phyloP scores from a whole-genome alignment of 2,888 invertebrate species.

The Drosophila birchii region DNA sequence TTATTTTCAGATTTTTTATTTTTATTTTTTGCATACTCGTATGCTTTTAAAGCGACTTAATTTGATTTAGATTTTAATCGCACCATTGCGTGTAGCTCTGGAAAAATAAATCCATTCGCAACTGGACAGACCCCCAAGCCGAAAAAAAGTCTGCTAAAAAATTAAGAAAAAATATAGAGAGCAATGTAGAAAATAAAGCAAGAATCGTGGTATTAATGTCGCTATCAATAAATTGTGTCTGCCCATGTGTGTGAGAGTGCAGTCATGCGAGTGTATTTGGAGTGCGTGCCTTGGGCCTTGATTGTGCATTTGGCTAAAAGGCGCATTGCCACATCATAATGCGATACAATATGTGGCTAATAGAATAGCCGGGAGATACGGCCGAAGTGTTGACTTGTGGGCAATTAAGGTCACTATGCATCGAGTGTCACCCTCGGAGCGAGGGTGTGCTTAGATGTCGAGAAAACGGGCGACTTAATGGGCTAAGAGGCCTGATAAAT shows the following conservation, averaged over 20 bases:
- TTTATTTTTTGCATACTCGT: conserved; percentile 64
- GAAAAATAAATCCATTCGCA: conserved; percentile 66
- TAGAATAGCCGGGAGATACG: conserved; percentile 67
- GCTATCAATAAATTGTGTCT: conserved; percentile 76
- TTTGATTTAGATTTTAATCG: conserved; percentile 81
- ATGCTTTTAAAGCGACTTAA: conserved; percentile 79
- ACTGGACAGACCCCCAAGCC: conserved; percentile 51
- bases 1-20: conserved; percentile 18
- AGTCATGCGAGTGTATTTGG: conserved; percentile 46
- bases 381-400: conserved; percentile 71
- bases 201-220: conserved; percentile 70
- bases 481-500: conserved; percentile 30
- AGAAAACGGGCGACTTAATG: conserved; percentile 29
- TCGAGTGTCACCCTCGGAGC: conserved; percentile 36
- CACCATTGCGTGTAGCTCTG: conserved; percentile 71
- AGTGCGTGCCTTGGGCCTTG: conserved; percentile 70
- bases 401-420: conserved; percentile 73
- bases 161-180: conserved; percentile 46
- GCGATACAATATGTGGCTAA: conserved; percentile 44
- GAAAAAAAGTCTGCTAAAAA: conserved; percentile 11
- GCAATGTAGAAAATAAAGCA: conserved; percentile 41
- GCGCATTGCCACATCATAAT: conserved; percentile 46
- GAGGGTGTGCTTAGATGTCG: conserved; percentile 28
- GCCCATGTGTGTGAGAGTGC: conserved; percentile 33
- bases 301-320: conserved; percentile 75